phyloP scores from a whole-genome alignment of 2,888 invertebrate species.

The Tryphoninae sp. region DNA sequence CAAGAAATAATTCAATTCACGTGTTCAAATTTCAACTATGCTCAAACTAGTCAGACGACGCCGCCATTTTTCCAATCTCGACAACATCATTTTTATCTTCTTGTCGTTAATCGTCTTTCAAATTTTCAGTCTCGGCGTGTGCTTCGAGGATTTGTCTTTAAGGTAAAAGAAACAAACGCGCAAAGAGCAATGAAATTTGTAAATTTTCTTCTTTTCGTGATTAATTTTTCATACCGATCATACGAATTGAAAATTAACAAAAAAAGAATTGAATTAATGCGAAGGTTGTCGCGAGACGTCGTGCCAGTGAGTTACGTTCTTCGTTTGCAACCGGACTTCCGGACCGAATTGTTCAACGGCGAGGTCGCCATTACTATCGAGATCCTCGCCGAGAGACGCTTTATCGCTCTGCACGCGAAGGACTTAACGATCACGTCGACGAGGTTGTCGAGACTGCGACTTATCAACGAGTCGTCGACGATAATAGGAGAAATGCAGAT shows the following conservation, averaged over 20 bases:
- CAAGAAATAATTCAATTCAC: background rate
- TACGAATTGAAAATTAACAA: background rate
- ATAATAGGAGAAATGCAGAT: background rate
- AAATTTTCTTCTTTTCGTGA: background rate
- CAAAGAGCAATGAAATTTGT: background rate
- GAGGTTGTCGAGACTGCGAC: conserved; percentile 29
- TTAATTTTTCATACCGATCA: background rate
- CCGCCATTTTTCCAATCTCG: background rate
- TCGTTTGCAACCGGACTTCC: conserved; percentile 45
- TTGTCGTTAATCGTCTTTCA: conserved; percentile 1
- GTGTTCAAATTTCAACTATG: conserved; percentile 24
- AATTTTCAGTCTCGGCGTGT: conserved; percentile 7
- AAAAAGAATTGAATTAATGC: background rate
- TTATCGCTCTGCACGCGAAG: conserved; percentile 72
- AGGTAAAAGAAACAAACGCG: conserved; percentile 17
- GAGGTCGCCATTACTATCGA: conserved; percentile 41
- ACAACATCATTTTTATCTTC: conserved; percentile 19
- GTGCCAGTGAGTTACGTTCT: conserved; percentile 49
- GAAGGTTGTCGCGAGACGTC: conserved; percentile 41
- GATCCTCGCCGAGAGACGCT: conserved; percentile 2
- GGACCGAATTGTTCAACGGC: conserved; percentile 44
- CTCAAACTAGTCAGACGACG: background rate
- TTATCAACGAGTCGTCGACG: conserved; percentile 47
- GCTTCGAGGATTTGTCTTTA: conserved; percentile 28
- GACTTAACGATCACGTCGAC: conserved; percentile 72